These are phyloP conservation scores for Tympanuchus pallidicinctus DNA, from an alignment of 2,113 vertebrate genomes.

Conservation along the genomic window DNA sequence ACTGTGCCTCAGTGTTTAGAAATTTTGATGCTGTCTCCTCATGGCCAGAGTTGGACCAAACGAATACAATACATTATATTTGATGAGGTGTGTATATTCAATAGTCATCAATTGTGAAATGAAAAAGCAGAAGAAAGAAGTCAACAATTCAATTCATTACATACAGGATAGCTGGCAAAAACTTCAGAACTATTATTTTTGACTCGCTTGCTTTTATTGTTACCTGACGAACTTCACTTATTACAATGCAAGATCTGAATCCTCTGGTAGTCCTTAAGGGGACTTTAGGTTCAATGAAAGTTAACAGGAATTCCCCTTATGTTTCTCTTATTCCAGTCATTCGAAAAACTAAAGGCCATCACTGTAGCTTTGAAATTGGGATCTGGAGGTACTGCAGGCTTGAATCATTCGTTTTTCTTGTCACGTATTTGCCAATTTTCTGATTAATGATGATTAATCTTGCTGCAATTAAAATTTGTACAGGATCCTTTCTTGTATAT, in stretches of 20 bases:
- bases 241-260: background rate
- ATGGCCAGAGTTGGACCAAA: conserved; percentile 68
- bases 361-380: background rate
- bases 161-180: background rate
- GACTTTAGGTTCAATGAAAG: background rate
- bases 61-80: conserved; percentile 75
- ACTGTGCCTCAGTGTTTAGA: conserved; percentile 76
- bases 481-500: background rate
- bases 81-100: conserved; percentile 69
- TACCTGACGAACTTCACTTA: background rate
- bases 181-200: background rate
- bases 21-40: conserved; percentile 70
- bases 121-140: background rate
- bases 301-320: background rate
- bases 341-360: background rate
- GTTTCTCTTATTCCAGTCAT: background rate
- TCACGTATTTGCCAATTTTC: background rate
- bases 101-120: background rate
- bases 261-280: background rate
- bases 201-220: background rate
- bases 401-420: background rate
- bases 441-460: background rate
- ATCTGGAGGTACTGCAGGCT: background rate
- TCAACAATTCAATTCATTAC: background rate
- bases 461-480: background rate